Evolutionary conservation across 2,797 vertebrate species (phyloP).

Genomic region (Chloroceryle inda): DNA sequence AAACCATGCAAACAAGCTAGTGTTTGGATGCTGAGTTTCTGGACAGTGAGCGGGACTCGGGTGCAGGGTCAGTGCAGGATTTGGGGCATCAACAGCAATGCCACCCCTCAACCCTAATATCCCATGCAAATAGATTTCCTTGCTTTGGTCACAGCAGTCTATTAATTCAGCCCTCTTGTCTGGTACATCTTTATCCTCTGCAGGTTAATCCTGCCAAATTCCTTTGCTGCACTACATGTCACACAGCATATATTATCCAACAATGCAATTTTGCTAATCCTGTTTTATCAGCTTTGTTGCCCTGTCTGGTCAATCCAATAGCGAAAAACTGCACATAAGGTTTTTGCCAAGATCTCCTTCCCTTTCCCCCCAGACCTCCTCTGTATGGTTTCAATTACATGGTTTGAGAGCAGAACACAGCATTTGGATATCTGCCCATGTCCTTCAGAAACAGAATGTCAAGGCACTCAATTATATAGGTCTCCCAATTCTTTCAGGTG

Average conservation of each 20-base stretch:
- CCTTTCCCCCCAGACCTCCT: neutral
- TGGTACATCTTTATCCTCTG: constrained; percentile 83
- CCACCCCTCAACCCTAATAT: constrained; percentile 50
- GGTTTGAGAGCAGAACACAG: constrained; percentile 78
- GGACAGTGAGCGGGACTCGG: neutral
- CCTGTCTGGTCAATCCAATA: constrained; percentile 86
- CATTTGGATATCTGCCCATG: constrained; percentile 83
- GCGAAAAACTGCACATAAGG: constrained; percentile 79
- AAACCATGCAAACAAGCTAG: accelerated
- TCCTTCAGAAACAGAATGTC: constrained; percentile 87
- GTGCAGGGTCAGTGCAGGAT: neutral
- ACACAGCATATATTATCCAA: constrained; percentile 84
- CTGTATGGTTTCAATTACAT: constrained; percentile 84
- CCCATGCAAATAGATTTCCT: constrained; percentile 77
- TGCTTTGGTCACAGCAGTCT: constrained; percentile 73
- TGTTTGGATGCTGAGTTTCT: neutral
- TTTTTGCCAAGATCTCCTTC: constrained; percentile 80
- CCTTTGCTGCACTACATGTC: constrained; percentile 80
- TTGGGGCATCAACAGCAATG: neutral
- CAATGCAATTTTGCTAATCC: constrained; percentile 87
- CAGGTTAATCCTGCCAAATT: constrained; percentile 86
- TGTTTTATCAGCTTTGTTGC: constrained; percentile 85
- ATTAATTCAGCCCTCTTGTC: constrained; percentile 84
- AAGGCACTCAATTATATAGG: constrained; percentile 78
- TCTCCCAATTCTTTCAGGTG: constrained; percentile 59